Evolutionary conservation across 2,113 vertebrate species (phyloP).

Genomic region (Xiphias gladius): DNA sequence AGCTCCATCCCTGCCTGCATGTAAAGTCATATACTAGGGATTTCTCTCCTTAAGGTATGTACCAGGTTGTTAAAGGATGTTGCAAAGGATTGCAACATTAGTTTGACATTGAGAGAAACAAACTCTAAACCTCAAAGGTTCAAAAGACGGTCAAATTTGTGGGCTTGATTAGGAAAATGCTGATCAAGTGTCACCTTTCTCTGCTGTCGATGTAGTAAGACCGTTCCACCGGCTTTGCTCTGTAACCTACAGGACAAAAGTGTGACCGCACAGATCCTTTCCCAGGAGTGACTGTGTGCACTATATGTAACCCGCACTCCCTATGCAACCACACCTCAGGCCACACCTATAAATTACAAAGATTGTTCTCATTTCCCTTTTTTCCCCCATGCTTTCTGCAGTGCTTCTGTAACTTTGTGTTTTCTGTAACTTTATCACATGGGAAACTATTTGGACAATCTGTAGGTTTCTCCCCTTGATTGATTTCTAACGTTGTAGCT

Average conservation of each 20-base stretch:
- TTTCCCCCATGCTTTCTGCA: not conserved
- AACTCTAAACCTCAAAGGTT: conserved; percentile 1
- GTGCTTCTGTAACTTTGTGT: not conserved
- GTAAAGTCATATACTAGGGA: not conserved
- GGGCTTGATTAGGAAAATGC: not conserved
- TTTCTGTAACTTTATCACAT: not conserved
- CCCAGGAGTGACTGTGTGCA: conserved; percentile 42
- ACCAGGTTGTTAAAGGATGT: not conserved
- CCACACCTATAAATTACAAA: conserved; percentile 46
- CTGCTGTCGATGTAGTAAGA: not conserved
- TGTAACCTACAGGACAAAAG: conserved; percentile 20
- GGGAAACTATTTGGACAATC: not conserved
- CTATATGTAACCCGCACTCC: conserved; percentile 15
- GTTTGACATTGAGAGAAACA: not conserved
- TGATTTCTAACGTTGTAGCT: not conserved
- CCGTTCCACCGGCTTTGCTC: not conserved
- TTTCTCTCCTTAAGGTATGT: not conserved
- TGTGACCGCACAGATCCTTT: conserved; percentile 18
- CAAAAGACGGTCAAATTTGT: not conserved
- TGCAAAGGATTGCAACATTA: not conserved
- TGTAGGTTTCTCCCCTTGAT: conserved; percentile 1
- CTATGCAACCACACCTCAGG: conserved; percentile 27
- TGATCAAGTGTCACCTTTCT: not conserved
- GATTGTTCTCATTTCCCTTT: conserved; percentile 12
- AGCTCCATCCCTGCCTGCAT: not conserved